Evolutionary conservation across 2,113 vertebrate species (phyloP), one percentile per base, ranked within the genome.

Genomic region (Percopsis transmontana): DNA sequence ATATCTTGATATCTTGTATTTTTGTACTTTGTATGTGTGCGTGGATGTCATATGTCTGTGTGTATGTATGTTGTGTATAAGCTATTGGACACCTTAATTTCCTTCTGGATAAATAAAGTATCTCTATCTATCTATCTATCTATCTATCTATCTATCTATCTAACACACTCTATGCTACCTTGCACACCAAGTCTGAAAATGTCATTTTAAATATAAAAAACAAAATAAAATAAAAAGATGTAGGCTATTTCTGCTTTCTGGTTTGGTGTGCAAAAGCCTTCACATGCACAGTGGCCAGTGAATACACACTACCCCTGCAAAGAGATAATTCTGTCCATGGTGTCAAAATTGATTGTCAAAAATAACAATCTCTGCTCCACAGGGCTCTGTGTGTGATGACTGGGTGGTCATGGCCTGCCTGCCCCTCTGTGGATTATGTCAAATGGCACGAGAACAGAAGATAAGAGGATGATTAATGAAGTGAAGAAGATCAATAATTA

Each of bases 311-410:
- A 7, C 27, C 27, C 27, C 27, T 33, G 27, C 27, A 33, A 33
- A 33, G 27, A 33, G 27, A 33, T 7, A 6, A 7, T 33, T 33
- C n/a, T n/a, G 19, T 23, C 39, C 21, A 19, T 8, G 19, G 8
- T 58, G 33, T 62, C 50, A 45, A 5, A n/a, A 11, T 15, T 19
- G 41, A 5, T 14, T 45, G 10, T 44, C 27, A 27, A 2, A 27
- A 27, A 5, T 33, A 33, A 33, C 5, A 4, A 33, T 70, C 16
- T 76, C 15, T 80, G 73, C 48, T 65, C 20, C 58, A 4, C 74
- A 93, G 92, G 92, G 92, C 21, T 90, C 91, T 0, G 84, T 93
- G 83, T 92, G 91, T 82, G 82, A 90, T 45, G 91, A 93, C 80
- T 93, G 92, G 92, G 14, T 90, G 0, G 40, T 90, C 57, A 91